Evolutionary conservation across 2,888 invertebrate genomes (phyloP).

Genomic region (Desoria tigrina): DNA sequence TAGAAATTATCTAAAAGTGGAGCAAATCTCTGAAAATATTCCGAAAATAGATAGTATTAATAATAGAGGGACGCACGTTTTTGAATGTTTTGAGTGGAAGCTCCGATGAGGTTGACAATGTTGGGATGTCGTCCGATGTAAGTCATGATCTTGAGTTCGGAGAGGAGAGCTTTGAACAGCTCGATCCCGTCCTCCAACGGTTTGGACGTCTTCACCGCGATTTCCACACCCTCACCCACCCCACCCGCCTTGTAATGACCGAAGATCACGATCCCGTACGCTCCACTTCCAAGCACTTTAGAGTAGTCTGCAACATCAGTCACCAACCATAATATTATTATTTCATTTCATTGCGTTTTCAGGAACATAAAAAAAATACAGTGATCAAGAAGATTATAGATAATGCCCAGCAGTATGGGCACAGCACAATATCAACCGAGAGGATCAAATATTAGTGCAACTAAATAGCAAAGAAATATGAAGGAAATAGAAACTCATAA

Average conservation of each 20-base stretch:
- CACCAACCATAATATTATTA: too few species aligned
- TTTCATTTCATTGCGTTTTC: too few species aligned
- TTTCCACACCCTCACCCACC: constrained; percentile 1
- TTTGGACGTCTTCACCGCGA: constrained; percentile 41
- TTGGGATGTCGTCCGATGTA: constrained; percentile 23
- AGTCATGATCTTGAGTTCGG: constrained; percentile 27
- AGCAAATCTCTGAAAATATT: constrained; percentile 1
- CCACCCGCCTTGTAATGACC: constrained; percentile 23
- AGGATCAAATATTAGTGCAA: too few species aligned
- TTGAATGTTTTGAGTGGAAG: constrained; percentile 20
- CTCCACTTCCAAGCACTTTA: constrained; percentile 32
- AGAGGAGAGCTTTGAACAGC: constrained; percentile 35
- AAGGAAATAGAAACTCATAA: background rate
- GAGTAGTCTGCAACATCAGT: constrained; percentile 25
- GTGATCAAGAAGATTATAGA: too few species aligned
- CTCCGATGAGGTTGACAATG: constrained; percentile 23
- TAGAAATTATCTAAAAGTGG: background rate
- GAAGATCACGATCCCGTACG: constrained; percentile 36
- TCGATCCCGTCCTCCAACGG: constrained; percentile 25
- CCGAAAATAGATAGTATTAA: background rate
- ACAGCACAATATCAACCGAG: too few species aligned
- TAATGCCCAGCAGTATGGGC: too few species aligned
- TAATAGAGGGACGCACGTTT: background rate
- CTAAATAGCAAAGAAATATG: background rate
- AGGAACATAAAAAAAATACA: too few species aligned